These are phyloP conservation scores for Fistularia tabacaria DNA, from an alignment of 2,797 vertebrate genomes.

Conservation along the genomic window DNA sequence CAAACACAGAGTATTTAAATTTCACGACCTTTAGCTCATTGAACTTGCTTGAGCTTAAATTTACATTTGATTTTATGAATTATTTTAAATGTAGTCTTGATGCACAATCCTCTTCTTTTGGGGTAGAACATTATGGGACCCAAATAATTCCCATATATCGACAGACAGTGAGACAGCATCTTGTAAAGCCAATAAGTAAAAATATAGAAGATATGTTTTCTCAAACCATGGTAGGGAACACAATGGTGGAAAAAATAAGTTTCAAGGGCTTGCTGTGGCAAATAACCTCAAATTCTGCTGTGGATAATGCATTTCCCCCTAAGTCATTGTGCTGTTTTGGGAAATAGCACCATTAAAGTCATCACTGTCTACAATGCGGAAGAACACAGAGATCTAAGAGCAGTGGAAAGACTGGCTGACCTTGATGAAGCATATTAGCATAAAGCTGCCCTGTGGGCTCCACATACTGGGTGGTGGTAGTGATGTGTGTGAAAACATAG, in stretches of 20 bases:
- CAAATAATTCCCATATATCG: too few species aligned
- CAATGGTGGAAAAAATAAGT: constrained; percentile 30
- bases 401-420: constrained; percentile 54
- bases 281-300: constrained; percentile 39
- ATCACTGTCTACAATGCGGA: constrained; percentile 56
- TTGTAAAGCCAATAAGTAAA: too few species aligned
- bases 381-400: constrained; percentile 44
- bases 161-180: too few species aligned
- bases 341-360: constrained; percentile 57
- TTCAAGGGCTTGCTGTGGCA: constrained; percentile 10
- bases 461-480: constrained; percentile 22
- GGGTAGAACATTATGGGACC: too few species aligned
- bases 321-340: constrained; percentile 50
- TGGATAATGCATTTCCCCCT: constrained; percentile 43
- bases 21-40: constrained; percentile 1
- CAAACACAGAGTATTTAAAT: constrained; percentile 3
- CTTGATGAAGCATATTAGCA: constrained; percentile 69
- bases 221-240: constrained; percentile 4
- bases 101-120: neutral
- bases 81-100: too few species aligned
- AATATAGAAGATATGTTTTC: too few species aligned
- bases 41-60: constrained; percentile 6
- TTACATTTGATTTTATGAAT: constrained; percentile 8
- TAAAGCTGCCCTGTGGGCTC: constrained; percentile 55
- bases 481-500: constrained; percentile 12